Evolutionary conservation across 1,140 invertebrate genomes (phyloP).

Genomic region (Dendroctonus ponderosae): DNA sequence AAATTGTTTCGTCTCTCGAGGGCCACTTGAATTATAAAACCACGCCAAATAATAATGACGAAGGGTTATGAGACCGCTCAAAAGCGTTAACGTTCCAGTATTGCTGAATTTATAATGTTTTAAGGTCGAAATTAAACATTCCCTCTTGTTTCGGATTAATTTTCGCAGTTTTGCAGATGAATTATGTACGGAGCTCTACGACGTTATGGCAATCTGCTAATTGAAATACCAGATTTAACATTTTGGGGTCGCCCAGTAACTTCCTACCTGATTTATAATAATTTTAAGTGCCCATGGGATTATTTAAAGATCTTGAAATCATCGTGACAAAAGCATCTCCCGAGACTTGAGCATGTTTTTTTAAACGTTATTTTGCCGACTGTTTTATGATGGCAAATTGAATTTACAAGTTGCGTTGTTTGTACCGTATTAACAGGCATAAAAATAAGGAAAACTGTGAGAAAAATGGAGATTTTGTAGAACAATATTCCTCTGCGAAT

Average conservation of each 20-base stretch:
- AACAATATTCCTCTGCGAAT: too few relatives aligned
- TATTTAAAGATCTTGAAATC: too few relatives aligned
- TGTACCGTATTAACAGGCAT: too few relatives aligned
- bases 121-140: slow-evolving; percentile 6
- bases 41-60: slow-evolving; percentile 3
- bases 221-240: slow-evolving; percentile 2
- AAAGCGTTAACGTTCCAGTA: neutral
- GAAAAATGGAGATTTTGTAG: too few relatives aligned
- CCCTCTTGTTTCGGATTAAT: slow-evolving; percentile 6
- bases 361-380: too few relatives aligned
- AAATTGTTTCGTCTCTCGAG: neutral
- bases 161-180: slow-evolving; percentile 2
- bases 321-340: too few relatives aligned
- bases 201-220: neutral
- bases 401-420: too few relatives aligned
- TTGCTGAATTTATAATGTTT: slow-evolving; percentile 2
- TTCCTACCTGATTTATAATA: too few relatives aligned
- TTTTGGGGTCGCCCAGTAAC: neutral
- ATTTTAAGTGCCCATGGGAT: too few relatives aligned
- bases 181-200: neutral
- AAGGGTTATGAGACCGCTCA: slow-evolving; percentile 2
- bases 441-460: too few relatives aligned
- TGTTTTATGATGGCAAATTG: too few relatives aligned
- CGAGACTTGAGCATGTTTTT: too few relatives aligned
- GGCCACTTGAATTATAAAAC: slow-evolving; percentile 1